A percentile compares a stretch with the other conserved stretches of the same genome.
Evolutionary conservation across 2,797 vertebrate genomes (phyloP).

Genomic region (Centropyge bicolor): DNA sequence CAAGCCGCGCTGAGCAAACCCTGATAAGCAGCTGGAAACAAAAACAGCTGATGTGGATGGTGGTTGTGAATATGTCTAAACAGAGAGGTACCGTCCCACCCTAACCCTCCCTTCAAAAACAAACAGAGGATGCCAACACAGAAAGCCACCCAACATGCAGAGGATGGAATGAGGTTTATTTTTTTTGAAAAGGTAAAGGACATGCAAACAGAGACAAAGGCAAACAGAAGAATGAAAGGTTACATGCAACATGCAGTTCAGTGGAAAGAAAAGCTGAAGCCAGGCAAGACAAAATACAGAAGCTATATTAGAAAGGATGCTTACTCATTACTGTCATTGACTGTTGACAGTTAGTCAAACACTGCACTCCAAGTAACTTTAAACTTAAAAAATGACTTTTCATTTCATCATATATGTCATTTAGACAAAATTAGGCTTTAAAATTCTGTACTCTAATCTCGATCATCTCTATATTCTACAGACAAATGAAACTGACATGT

Average conservation of each 20-base stretch:
- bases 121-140: slow-evolving; percentile 39
- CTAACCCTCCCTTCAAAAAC: slow-evolving; percentile 33
- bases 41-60: slow-evolving; percentile 23
- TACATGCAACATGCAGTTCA: slow-evolving; percentile 57
- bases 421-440: background rate
- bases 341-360: background rate
- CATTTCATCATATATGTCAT: background rate
- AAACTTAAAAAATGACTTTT: background rate
- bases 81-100: slow-evolving; percentile 67
- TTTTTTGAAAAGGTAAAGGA: slow-evolving; percentile 17
- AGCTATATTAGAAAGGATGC: slow-evolving; percentile 2
- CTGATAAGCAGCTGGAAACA: slow-evolving; percentile 58
- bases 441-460: background rate
- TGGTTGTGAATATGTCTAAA: slow-evolving; percentile 64
- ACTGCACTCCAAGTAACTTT: background rate
- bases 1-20: slow-evolving; percentile 36
- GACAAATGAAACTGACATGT: background rate
- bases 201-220: slow-evolving; percentile 66
- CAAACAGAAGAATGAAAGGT: slow-evolving; percentile 44
- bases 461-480: background rate
- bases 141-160: slow-evolving; percentile 63
- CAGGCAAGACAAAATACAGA: slow-evolving; percentile 20
- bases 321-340: background rate
- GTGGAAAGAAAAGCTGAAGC: slow-evolving; percentile 19
- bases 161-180: slow-evolving; percentile 66